Percentiles rank a stretch among this genome's conserved stretches.
Evolutionary conservation across 2,888 invertebrate genomes (phyloP).

Genomic region (Adineta ricciae): DNA sequence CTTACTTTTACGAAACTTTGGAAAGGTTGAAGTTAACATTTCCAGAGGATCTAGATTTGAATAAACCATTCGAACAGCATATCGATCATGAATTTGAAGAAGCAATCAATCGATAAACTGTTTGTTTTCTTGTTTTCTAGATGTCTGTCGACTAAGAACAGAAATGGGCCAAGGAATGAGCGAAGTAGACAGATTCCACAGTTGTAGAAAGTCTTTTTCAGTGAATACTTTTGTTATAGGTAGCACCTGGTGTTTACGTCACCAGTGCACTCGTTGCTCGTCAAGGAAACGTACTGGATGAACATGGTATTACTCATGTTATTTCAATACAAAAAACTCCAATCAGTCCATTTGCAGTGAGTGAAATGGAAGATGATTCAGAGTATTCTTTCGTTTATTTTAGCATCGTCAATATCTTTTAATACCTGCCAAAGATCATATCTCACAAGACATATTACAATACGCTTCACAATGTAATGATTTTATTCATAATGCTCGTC

Average conservation of each 20-base stretch:
- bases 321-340: slow-evolving; percentile 5
- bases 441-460: slow-evolving; percentile 81
- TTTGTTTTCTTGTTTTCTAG: not conserved
- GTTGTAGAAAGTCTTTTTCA: not conserved
- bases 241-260: not conserved
- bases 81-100: not conserved
- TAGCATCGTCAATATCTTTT: slow-evolving; percentile 91
- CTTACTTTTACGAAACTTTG: slow-evolving; percentile 10
- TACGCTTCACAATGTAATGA: slow-evolving; percentile 87
- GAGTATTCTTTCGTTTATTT: slow-evolving; percentile 46
- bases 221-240: not conserved
- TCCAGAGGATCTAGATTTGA: not conserved
- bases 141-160: not conserved
- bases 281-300: not conserved
- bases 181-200: not conserved
- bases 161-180: slow-evolving; percentile 1
- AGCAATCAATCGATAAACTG: not conserved
- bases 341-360: not conserved
- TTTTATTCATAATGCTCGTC: slow-evolving; percentile 82
- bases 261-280: not conserved
- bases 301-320: slow-evolving; percentile 12
- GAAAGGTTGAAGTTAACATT: not conserved
- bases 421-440: slow-evolving; percentile 86
- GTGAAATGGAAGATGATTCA: not conserved
- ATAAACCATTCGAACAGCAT: not conserved